Percentiles rank a stretch among this genome's conserved stretches.
Conservation (phyloP, 2,888 invertebrate genomes). For the Yponomeuta evonymella region DNA sequence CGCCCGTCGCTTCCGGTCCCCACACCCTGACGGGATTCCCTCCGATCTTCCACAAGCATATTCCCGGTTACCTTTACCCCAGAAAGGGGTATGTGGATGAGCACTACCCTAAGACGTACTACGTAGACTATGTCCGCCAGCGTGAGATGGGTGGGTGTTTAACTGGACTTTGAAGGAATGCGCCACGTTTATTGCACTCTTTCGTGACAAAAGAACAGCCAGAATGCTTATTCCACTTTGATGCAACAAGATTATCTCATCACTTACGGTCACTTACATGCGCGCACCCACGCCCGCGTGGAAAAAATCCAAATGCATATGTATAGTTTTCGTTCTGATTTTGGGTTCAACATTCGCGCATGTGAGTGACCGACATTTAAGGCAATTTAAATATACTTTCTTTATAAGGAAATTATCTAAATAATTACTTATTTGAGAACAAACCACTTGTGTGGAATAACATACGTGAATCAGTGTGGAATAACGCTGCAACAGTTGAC, state of each 20-base stretch:
- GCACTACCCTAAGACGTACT: conserved; percentile 69
- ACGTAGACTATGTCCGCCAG: conserved; percentile 72
- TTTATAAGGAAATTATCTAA: no score
- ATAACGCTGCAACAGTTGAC: neutral
- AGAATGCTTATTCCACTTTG: neutral
- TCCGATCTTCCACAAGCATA: conserved; percentile 66
- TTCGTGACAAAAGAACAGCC: conserved; percentile 8
- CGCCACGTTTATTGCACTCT: conserved; percentile 36
- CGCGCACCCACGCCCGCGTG: no score
- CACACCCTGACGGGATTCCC: conserved; percentile 63
- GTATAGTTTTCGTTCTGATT: no score
- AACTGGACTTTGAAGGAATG: conserved; percentile 63
- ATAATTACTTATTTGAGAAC: no score
- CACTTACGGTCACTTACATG: no score
- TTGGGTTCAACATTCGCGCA: no score
- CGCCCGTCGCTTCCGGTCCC: conserved; percentile 54
- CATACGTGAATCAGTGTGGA: neutral
- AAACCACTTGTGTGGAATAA: no score
- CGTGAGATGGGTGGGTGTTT: conserved; percentile 74
- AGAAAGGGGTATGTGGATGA: conserved; percentile 65
- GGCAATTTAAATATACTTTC: neutral
- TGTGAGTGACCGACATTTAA: no score
- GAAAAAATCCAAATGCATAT: no score
- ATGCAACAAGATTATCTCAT: neutral
- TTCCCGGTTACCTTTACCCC: conserved; percentile 66